Base-by-base conservation (phyloP, 1,140 invertebrate species). In the Hormaphis cornu region DNA sequence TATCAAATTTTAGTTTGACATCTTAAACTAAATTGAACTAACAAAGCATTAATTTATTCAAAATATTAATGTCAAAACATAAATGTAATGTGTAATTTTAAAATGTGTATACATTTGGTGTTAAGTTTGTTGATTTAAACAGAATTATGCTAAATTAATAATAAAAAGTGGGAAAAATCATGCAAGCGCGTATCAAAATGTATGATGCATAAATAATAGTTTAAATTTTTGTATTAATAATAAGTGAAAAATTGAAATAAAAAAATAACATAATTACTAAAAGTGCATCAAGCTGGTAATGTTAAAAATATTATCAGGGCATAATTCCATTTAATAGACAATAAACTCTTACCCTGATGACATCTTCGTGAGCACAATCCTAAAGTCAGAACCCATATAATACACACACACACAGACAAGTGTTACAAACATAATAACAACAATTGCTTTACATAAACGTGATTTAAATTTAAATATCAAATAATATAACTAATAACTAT, bases 361-460 rank as follows among this genome's bases (percentile, higher is more conserved):
- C 61, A 48, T 66, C 61, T 66, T 66, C 61, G 14, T 66, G 61
- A 48, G 44, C 44, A 66, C 44, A 30, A 66, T 66, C 61, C 61
- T 66, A 66, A 66, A n/a, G 42, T 66, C 61, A 48, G 42, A 66
- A 46, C 61, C 61, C 61, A 66, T 10, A 66, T 44, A 66, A 66
- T 46, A 66, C 24, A 61, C 42, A 61, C 58, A 61, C 58, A 40
- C 37, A 40, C 42, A n/a, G n/a, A 46, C 42, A 48, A 46, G 44
- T 50, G 46, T 66, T 66, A 66, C 61, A 35, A 66, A 66, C 44
- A 66, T 48, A 33, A 66, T 63, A 63, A 63, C 3, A 66, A 66
- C 3, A 66, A 66, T 50, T 66, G 44, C 28, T 20, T 66, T 44
- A 61, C 46, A 61, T 22, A 61, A 61, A 61, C 58, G 58, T 61